Conservation (phyloP, 1,140 invertebrate species). For the Coboldia fuscipes region DNA sequence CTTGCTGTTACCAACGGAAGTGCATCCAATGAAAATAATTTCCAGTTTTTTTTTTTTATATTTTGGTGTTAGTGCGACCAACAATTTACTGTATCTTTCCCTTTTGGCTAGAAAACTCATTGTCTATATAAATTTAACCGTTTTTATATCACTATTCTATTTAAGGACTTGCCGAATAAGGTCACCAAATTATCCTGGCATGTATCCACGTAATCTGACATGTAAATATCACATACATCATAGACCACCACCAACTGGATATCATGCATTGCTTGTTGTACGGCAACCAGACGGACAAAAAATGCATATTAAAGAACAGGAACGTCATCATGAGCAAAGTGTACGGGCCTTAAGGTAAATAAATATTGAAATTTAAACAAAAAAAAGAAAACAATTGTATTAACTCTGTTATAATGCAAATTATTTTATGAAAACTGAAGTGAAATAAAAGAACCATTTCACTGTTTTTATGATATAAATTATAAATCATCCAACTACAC, state of each 20-base stretch:
- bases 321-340: constrained; percentile 22
- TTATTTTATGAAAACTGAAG: no score
- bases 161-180: constrained; percentile 42
- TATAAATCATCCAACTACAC: no score
- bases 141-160: constrained; percentile 17
- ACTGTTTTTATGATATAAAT: no score
- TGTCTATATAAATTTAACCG: no score
- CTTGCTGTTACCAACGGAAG: no score
- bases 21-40: no score
- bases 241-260: constrained; percentile 30
- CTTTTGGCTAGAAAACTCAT: no score
- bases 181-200: constrained; percentile 68
- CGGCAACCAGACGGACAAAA: constrained; percentile 52
- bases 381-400: neutral
- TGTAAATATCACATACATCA: constrained; percentile 36
- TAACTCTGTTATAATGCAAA: no score
- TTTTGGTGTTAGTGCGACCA: no score
- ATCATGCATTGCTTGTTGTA: constrained; percentile 47
- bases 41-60: no score
- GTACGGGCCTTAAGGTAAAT: constrained; percentile 45
- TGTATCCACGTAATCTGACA: constrained; percentile 65
- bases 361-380: neutral
- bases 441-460: no score
- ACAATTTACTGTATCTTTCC: no score
- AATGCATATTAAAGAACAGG: constrained; percentile 56